Conservation (phyloP, 2,888 invertebrate species). For the Chirona hameri region DNA sequence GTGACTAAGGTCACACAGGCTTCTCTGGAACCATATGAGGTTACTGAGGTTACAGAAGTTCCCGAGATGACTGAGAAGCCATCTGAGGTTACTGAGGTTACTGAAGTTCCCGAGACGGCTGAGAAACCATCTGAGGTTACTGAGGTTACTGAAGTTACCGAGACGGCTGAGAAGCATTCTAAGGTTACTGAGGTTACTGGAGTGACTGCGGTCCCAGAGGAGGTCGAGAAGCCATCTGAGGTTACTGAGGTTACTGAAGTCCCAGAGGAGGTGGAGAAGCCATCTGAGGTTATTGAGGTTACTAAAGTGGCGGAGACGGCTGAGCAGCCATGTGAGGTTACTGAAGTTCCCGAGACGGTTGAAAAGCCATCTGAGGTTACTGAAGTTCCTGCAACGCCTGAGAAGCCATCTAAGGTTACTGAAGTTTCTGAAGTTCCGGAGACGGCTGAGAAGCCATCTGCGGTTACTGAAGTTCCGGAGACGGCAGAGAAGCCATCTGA, state of each 20-base stretch:
- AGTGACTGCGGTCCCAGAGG: neutral
- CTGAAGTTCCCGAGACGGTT: too few relatives aligned
- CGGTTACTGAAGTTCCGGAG: too few relatives aligned
- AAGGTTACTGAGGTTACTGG: neutral
- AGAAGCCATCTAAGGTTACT: neutral
- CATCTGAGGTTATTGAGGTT: neutral
- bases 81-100: neutral
- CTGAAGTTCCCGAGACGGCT: too few relatives aligned
- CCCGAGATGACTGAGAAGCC: neutral
- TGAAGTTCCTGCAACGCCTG: neutral
- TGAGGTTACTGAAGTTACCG: too few relatives aligned
- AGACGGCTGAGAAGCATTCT: neutral
- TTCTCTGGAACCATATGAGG: constrained; percentile 30
- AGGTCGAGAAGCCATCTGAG: neutral
- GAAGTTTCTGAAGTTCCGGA: too few relatives aligned
- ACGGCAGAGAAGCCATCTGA: too few relatives aligned
- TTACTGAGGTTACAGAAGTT: neutral
- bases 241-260: neutral
- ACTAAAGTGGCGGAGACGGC: too few relatives aligned
- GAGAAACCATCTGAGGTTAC: neutral
- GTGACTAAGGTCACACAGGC: neutral
- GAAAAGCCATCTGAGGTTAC: too few relatives aligned
- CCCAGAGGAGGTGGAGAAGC: neutral
- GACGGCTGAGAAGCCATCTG: too few relatives aligned
- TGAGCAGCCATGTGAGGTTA: neutral